A percentile compares a stretch with the other conserved stretches of the same genome.
Evolutionary conservation across 2,113 vertebrate genomes (phyloP).

Genomic region (Rhea pennata): DNA sequence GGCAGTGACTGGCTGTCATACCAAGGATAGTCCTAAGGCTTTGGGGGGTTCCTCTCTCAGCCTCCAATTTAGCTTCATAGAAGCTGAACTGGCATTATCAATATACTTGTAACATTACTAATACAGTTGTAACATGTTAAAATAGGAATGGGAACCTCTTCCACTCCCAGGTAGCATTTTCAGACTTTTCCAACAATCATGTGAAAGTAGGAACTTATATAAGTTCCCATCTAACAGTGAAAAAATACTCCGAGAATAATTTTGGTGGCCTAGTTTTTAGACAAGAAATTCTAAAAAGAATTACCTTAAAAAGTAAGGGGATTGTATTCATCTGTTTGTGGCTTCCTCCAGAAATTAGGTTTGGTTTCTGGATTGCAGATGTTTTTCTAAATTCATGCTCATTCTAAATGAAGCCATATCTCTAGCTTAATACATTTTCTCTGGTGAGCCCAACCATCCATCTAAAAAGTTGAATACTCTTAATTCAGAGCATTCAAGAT

Average conservation of each 20-base stretch:
- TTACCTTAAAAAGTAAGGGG: neutral
- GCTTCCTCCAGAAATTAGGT: neutral
- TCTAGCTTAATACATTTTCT: slow-evolving; percentile 49
- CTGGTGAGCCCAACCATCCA: slow-evolving; percentile 40
- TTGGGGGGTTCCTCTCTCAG: neutral
- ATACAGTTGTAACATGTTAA: neutral
- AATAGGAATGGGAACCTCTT: neutral
- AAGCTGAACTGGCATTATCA: neutral
- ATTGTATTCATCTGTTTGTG: neutral
- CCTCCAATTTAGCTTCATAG: neutral
- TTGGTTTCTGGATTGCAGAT: neutral
- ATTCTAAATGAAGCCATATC: slow-evolving; percentile 38
- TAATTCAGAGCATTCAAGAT: slow-evolving; percentile 63
- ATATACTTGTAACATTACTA: neutral
- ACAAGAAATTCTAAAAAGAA: neutral
- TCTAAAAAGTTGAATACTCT: slow-evolving; percentile 55
- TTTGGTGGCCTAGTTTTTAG: neutral
- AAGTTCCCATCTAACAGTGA: neutral
- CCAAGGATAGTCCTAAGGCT: neutral
- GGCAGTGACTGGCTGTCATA: neutral
- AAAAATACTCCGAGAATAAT: neutral
- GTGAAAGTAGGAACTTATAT: neutral
- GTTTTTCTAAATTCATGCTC: slow-evolving; percentile 15
- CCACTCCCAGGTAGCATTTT: neutral
- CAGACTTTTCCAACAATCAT: neutral